phyloP scores from a whole-genome alignment of 2,888 invertebrate genomes.

The Tinea pellionella region DNA sequence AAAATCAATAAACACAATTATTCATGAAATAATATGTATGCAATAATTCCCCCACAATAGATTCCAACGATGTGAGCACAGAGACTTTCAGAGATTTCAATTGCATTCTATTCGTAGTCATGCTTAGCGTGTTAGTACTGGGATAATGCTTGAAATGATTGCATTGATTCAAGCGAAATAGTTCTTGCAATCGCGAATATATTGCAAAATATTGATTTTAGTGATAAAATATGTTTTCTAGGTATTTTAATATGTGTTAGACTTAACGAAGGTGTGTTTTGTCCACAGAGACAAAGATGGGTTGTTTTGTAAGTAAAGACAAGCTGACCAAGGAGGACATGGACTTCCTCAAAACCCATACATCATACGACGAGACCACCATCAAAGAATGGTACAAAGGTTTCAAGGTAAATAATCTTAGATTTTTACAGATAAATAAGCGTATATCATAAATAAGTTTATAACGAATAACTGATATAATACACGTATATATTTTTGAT shows the following conservation, averaged over 20 bases:
- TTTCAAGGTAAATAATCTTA: conserved; percentile 84
- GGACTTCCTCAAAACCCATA: conserved; percentile 98
- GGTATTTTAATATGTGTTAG: conserved; percentile 19
- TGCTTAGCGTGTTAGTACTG: neutral
- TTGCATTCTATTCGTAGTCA: neutral
- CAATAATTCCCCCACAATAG: neutral
- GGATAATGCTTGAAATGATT: neutral
- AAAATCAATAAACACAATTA: too few relatives aligned
- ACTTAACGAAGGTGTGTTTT: conserved; percentile 85
- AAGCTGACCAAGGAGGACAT: conserved; percentile 98
- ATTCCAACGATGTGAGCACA: neutral
- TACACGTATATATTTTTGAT: neutral
- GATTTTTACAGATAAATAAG: neutral
- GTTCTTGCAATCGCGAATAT: neutral
- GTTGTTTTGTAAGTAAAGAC: conserved; percentile 95
- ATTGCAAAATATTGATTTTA: neutral
- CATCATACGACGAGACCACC: conserved; percentile 97
- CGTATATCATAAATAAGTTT: too few relatives aligned
- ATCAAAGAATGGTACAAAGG: conserved; percentile 99
- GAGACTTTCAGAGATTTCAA: neutral
- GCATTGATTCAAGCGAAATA: conserved; percentile 10
- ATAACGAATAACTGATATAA: too few relatives aligned
- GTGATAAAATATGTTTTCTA: neutral
- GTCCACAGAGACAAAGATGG: conserved; percentile 77
- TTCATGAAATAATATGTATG: too few relatives aligned